phyloP scores from a whole-genome alignment of 2,797 vertebrate species.

The Eutrigla gurnardus region DNA sequence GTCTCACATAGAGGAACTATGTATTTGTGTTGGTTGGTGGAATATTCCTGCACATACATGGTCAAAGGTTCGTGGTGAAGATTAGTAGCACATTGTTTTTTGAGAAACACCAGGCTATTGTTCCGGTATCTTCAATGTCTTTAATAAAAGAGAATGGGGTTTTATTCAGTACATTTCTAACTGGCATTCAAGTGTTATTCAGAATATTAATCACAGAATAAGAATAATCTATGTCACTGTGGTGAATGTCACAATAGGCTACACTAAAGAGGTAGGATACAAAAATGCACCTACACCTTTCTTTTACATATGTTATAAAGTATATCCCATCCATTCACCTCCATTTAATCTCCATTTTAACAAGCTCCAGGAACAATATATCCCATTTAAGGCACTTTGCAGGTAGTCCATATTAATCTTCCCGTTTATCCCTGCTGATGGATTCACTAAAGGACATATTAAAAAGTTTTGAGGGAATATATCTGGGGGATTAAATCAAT shows the following conservation, averaged over 20 bases:
- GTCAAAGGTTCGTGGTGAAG: not conserved
- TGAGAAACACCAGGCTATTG: not conserved
- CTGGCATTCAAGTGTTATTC: not conserved
- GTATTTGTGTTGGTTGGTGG: too few species aligned
- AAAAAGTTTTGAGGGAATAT: conserved; percentile 20
- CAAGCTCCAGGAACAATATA: conserved; percentile 4
- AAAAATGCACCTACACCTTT: not conserved
- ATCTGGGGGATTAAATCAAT: conserved; percentile 36
- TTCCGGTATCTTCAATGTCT: not conserved
- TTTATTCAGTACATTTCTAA: not conserved
- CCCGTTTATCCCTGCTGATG: conserved; percentile 29
- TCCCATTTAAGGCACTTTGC: conserved; percentile 25
- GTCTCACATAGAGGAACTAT: not conserved
- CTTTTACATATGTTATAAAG: conserved; percentile 10
- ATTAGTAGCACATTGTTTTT: conserved; percentile 1
- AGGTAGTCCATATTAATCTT: conserved; percentile 30
- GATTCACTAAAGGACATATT: conserved; percentile 31
- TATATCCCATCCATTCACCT: not conserved
- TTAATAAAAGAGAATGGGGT: not conserved
- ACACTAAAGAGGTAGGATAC: not conserved
- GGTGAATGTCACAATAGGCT: not conserved
- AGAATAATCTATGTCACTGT: not conserved
- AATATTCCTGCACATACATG: not conserved
- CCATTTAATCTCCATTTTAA: conserved; percentile 12
- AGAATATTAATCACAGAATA: not conserved